Conservation (phyloP, 2,113 vertebrate species). For the Notiomystis cincta region DNA sequence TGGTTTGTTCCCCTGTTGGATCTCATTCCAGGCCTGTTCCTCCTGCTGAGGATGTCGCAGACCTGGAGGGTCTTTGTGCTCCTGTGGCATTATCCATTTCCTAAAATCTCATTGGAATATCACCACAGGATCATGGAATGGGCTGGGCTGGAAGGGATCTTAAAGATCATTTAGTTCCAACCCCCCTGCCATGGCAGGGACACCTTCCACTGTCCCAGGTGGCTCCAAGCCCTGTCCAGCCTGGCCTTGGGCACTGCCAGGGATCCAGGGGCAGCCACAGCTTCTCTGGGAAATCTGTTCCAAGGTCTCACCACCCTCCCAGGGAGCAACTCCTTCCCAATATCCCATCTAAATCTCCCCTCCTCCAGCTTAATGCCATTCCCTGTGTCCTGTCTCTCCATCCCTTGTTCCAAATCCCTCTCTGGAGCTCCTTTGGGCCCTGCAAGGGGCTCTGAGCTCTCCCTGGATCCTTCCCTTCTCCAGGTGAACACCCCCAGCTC, state of each 20-base stretch:
- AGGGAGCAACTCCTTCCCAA: not conserved
- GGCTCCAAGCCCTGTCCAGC: not conserved
- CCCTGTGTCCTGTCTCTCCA: not conserved
- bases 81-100: not conserved
- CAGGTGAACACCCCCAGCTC: not conserved
- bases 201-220: accelerated
- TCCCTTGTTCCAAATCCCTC: not conserved
- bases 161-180: not conserved
- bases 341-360: too few relatives aligned
- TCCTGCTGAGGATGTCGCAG: not conserved
- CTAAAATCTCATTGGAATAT: not conserved
- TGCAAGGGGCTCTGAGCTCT: not conserved
- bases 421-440: not conserved
- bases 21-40: not conserved
- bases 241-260: not conserved
- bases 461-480: not conserved
- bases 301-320: accelerated
- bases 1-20: not conserved
- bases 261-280: not conserved
- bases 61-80: not conserved
- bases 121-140: not conserved
- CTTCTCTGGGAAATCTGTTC: accelerated
- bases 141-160: not conserved
- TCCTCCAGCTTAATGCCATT: not conserved
- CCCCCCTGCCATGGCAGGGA: not conserved